Percentiles rank a stretch among this genome's conserved stretches.
Conservation (phyloP, 2,888 invertebrate genomes). For the Girardia tigrina region DNA sequence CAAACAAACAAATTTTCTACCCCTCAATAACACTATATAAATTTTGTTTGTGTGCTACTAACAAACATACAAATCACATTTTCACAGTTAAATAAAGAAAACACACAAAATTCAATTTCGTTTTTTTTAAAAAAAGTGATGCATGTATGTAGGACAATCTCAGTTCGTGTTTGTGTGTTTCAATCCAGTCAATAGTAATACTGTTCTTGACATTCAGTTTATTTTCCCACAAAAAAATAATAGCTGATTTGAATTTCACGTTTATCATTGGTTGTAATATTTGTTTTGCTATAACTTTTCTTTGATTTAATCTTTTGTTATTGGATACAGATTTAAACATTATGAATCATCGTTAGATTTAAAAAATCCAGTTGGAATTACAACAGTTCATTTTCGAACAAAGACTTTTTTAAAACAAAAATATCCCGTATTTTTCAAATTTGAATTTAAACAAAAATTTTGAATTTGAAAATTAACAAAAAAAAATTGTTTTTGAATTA, state of each 20-base stretch:
- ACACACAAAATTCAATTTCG: not conserved
- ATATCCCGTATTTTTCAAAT: too few relatives aligned
- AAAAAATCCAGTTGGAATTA: not conserved
- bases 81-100: not conserved
- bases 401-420: too few relatives aligned
- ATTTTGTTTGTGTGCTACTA: not conserved
- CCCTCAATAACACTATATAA: not conserved
- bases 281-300: conserved; percentile 19
- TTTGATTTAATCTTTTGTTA: conserved; percentile 23
- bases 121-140: not conserved
- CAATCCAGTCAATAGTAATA: not conserved
- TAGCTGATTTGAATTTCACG: conserved; percentile 18
- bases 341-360: conserved; percentile 18
- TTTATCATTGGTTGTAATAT: conserved; percentile 5
- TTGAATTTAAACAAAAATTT: conserved; percentile 16
- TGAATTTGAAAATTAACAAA: not conserved
- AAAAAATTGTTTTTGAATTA: not conserved
- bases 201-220: conserved; percentile 14
- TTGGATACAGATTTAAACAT: conserved; percentile 23
- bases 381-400: not conserved
- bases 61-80: not conserved
- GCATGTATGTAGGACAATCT: conserved; percentile 4
- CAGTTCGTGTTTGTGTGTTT: conserved; percentile 1
- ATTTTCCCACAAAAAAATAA: conserved; percentile 23
- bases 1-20: conserved; percentile 16